A percentile compares a stretch with the other conserved stretches of the same genome.
Conservation (phyloP, 2,797 vertebrate species). For the Threskiornis aethiopicus region DNA sequence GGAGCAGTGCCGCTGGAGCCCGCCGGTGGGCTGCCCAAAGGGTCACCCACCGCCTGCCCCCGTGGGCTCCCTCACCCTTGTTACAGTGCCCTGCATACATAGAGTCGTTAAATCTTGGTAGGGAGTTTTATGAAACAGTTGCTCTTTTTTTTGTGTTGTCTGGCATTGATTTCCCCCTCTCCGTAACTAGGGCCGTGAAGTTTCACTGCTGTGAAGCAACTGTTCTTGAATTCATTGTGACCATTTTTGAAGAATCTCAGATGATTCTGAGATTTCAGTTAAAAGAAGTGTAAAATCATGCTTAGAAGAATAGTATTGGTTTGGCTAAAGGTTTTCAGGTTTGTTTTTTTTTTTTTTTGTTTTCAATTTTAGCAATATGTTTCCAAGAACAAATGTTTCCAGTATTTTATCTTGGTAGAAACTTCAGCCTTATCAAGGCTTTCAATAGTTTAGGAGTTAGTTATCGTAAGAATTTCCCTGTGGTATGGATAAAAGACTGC, state of each 20-base stretch:
- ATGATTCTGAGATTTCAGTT: background rate
- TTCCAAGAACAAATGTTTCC: background rate
- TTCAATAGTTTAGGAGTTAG: conserved; percentile 24
- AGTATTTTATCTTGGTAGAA: background rate
- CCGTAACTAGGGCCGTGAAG: background rate
- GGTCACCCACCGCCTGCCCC: background rate
- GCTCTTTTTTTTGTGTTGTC: background rate
- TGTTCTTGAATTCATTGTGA: background rate
- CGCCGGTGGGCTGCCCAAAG: background rate
- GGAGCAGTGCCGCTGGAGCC: background rate
- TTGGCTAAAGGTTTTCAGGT: background rate
- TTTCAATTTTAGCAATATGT: background rate
- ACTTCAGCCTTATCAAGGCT: background rate
- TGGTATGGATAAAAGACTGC: background rate
- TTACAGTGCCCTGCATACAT: background rate
- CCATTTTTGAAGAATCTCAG: background rate
- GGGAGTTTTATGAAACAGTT: background rate
- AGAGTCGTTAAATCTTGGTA: background rate
- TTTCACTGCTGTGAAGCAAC: background rate
- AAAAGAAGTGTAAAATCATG: background rate
- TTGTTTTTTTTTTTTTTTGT: background rate
- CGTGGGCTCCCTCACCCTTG: rapidly evolving
- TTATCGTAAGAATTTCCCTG: conserved; percentile 1
- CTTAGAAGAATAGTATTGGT: background rate
- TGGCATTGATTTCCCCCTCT: background rate